Evolutionary conservation across 2,797 vertebrate species (phyloP), one percentile per base, ranked within the genome.

Genomic region (Sebastes vulpes): DNA sequence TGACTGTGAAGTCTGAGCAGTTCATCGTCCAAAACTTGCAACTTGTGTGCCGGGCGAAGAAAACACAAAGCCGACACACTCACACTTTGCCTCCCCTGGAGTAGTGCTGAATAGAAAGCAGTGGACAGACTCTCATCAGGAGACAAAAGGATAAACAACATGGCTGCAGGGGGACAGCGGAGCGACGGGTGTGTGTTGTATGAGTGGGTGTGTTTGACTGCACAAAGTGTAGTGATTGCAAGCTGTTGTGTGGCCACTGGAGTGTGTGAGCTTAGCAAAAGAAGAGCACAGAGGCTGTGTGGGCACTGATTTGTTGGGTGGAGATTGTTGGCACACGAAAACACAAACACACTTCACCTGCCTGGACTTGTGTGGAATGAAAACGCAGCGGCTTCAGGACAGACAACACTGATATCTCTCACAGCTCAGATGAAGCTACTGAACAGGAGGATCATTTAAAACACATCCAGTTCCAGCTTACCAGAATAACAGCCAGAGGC

Each of bases 271-370:
- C 58, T 71, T 2, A 76, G 68, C 71, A 58, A 25, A 70, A 56
- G 65, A 56, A 69, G 38, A 59, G 68, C 12, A 21, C 2, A 64
- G 56, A 61, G 61, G 20, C 46, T 57, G 73, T 72, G 82, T 52
- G 56, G 73, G 52, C 59, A 29, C 66, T 72, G 68, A 72, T 69
- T 83, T 79, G 70, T 42, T 21, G 61, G 75, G 54, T 66, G 68
- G 75, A 84, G 83, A 77, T 20, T 80, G 78, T 80, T 70, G 67
- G 78, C 72, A 74, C 52, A 61, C 38, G 35, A 75, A 72, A 56
- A 83, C 74, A 81, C 72, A 79, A 56, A 83, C 65, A 73, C 73
- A 65, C 75, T 56, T 65, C 68, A 38, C 31, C 52, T 69, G 56
- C 61, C n/a, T 1, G 14, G 69, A 80, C 53, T 46, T 6, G 38